Evolutionary conservation across 2,113 vertebrate genomes (phyloP).

Genomic region (Cryptomyrus ogoouensis): DNA sequence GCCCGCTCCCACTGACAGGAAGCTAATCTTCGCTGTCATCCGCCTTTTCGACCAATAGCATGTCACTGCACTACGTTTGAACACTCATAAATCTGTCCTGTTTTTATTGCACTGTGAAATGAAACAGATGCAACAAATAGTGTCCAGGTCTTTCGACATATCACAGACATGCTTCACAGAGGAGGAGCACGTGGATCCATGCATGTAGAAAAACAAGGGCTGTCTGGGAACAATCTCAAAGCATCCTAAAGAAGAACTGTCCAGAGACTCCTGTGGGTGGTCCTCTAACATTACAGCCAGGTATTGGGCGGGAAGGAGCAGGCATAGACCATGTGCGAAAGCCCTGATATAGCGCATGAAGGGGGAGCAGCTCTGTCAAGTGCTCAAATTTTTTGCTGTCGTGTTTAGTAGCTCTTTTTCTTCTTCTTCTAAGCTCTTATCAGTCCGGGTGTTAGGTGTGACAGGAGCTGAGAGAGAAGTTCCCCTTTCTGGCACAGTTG

Average conservation of each 20-base stretch:
- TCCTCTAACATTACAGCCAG: constrained; percentile 10
- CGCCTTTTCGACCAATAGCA: constrained; percentile 10
- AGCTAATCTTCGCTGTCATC: not conserved
- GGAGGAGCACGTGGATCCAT: not conserved
- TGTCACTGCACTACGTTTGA: not conserved
- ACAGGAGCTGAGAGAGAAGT: constrained; percentile 36
- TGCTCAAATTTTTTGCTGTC: not conserved
- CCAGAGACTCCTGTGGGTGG: constrained; percentile 21
- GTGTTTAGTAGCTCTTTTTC: not conserved
- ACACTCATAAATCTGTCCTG: not conserved
- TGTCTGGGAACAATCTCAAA: constrained; percentile 13
- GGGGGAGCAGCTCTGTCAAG: not conserved
- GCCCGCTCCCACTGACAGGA: not conserved
- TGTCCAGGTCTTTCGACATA: not conserved
- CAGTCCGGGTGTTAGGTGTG: constrained; percentile 44
- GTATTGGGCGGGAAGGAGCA: not conserved
- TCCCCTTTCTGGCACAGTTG: constrained; percentile 49
- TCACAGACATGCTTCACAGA: not conserved
- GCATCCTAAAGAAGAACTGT: constrained; percentile 13
- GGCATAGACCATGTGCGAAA: constrained; percentile 4
- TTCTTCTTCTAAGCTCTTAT: constrained; percentile 35
- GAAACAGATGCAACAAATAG: not conserved
- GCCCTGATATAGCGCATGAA: not conserved
- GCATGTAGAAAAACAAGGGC: not conserved
- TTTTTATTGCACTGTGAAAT: constrained; percentile 5